Conservation (phyloP, 2,888 invertebrate genomes). For the Volucella inflata region DNA sequence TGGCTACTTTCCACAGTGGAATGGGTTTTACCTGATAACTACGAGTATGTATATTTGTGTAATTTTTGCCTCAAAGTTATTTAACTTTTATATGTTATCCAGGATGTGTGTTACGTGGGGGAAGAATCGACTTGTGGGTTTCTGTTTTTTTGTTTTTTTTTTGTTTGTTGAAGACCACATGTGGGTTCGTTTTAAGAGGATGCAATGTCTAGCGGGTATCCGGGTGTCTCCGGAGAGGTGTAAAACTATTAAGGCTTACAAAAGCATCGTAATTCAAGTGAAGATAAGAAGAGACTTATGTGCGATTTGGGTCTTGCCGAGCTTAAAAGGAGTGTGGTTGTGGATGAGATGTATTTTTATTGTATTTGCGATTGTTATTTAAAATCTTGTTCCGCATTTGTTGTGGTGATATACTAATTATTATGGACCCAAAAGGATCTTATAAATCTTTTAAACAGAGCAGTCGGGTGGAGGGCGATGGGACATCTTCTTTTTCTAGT, state of each 20-base stretch:
- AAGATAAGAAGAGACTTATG: slow-evolving; percentile 43
- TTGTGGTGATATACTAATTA: no score
- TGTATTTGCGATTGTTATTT: no score
- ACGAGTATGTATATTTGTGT: slow-evolving; percentile 75
- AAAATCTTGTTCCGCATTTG: no score
- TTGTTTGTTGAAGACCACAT: slow-evolving; percentile 24
- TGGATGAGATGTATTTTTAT: neutral
- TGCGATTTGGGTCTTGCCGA: neutral
- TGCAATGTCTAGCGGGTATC: slow-evolving; percentile 28
- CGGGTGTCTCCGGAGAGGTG: slow-evolving; percentile 56
- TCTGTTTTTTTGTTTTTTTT: no score
- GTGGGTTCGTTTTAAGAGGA: slow-evolving; percentile 50
- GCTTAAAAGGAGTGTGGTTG: neutral
- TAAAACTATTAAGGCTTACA: slow-evolving; percentile 71
- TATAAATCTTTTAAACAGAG: no score
- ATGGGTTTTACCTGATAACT: slow-evolving; percentile 73
- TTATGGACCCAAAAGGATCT: no score
- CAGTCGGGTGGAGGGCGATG: no score
- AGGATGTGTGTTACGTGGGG: slow-evolving; percentile 44
- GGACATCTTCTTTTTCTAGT: no score
- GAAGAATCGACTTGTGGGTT: slow-evolving; percentile 12
- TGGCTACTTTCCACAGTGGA: slow-evolving; percentile 48
- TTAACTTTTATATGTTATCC: slow-evolving; percentile 74
- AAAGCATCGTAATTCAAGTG: slow-evolving; percentile 63
- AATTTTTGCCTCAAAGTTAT: slow-evolving; percentile 72